phyloP scores from a whole-genome alignment of 2,797 vertebrate species.

The Gymnocypris eckloni region DNA sequence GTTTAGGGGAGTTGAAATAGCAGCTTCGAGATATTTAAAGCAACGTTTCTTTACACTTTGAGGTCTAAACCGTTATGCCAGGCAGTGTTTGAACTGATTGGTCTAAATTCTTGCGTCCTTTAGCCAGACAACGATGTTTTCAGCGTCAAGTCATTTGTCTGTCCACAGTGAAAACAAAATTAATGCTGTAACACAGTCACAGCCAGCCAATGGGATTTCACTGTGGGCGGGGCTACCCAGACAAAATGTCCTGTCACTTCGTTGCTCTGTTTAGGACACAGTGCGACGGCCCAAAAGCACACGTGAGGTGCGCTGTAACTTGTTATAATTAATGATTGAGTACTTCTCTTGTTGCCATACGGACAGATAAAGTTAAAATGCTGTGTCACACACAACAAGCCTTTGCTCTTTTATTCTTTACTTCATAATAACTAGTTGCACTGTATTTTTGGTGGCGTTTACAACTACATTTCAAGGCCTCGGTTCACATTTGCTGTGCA shows the following conservation, averaged over 20 bases:
- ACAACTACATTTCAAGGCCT: slow-evolving; percentile 58
- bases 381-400: slow-evolving; percentile 58
- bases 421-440: slow-evolving; percentile 69
- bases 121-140: neutral
- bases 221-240: slow-evolving; percentile 5
- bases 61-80: slow-evolving; percentile 55
- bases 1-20: slow-evolving; percentile 66
- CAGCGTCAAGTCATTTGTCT: neutral
- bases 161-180: slow-evolving; percentile 4
- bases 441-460: slow-evolving; percentile 67
- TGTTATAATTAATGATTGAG: slow-evolving; percentile 13
- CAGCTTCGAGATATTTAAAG: slow-evolving; percentile 72
- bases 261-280: neutral
- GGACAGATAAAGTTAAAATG: slow-evolving; percentile 22
- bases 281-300: neutral
- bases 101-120: slow-evolving; percentile 8
- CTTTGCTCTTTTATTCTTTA: slow-evolving; percentile 13
- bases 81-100: slow-evolving; percentile 45
- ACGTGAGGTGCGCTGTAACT: slow-evolving; percentile 1
- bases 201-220: slow-evolving; percentile 27
- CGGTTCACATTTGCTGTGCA: slow-evolving; percentile 32
- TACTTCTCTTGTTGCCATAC: slow-evolving; percentile 36
- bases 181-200: neutral
- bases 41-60: slow-evolving; percentile 68
- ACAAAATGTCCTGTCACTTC: neutral